Evolutionary conservation across 2,888 invertebrate genomes (phyloP).

Genomic region (Spatulosminthurus flaviceps): DNA sequence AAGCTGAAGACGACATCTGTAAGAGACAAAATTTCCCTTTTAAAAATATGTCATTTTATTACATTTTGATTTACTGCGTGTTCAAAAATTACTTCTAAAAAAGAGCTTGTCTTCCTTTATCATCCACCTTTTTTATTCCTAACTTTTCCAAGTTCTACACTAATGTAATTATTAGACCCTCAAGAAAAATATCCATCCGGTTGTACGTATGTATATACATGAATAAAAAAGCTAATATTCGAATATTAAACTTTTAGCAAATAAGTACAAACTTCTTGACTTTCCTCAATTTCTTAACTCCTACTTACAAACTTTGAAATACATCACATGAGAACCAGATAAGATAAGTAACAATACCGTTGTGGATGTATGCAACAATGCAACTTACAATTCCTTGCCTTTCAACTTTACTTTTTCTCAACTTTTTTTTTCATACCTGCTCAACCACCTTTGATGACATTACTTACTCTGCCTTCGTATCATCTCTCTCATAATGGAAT

Average conservation of each 20-base stretch:
- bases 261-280: background rate
- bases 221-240: background rate
- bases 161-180: too few species aligned
- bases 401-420: constrained; percentile 7
- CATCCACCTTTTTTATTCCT: too few species aligned
- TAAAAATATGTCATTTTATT: background rate
- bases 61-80: background rate
- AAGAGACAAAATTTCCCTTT: constrained; percentile 37
- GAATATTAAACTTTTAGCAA: background rate
- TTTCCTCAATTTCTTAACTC: background rate
- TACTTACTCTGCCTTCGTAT: background rate
- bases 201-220: background rate
- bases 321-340: constrained; percentile 1
- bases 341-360: constrained; percentile 1
- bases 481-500: background rate
- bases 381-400: background rate
- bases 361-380: background rate
- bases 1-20: constrained; percentile 64
- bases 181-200: too few species aligned
- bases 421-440: background rate
- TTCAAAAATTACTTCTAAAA: background rate
- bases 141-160: too few species aligned
- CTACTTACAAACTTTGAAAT: background rate
- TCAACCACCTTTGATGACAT: constrained; percentile 12
- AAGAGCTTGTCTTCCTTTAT: too few species aligned